These are phyloP conservation scores for Tursiops truncatus DNA, from an alignment of 2,113 vertebrate species.

Conservation along the genomic window DNA sequence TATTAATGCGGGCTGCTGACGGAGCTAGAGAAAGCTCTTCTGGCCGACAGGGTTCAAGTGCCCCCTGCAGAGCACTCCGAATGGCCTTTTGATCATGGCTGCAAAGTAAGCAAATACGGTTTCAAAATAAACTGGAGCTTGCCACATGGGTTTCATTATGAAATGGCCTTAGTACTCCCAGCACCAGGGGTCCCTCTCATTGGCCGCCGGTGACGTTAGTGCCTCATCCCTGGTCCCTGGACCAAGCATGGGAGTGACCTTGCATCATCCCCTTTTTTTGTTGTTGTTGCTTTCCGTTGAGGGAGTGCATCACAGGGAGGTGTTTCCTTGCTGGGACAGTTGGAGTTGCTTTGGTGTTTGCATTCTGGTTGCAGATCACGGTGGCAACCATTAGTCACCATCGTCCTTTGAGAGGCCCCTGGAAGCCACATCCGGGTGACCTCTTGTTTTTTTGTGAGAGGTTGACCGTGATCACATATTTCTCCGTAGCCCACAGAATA, in stretches of 20 bases:
- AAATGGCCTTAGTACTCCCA: constrained; percentile 79
- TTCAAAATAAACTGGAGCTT: constrained; percentile 85
- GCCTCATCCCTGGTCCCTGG: constrained; percentile 72
- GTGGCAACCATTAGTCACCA: neutral
- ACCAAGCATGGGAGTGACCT: constrained; percentile 78
- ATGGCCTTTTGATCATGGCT: constrained; percentile 84
- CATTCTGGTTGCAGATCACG: neutral
- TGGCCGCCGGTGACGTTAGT: constrained; percentile 79
- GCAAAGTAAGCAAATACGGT: constrained; percentile 85
- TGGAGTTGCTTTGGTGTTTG: neutral
- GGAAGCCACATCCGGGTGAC: neutral
- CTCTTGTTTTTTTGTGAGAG: neutral
- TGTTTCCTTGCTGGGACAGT: neutral
- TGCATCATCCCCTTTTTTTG: neutral
- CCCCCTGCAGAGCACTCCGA: constrained; percentile 74
- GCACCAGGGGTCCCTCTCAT: constrained; percentile 73
- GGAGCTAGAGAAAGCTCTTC: constrained; percentile 64
- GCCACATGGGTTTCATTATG: constrained; percentile 82
- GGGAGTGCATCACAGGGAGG: neutral
- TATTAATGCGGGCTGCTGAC: constrained; percentile 78
- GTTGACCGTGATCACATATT: neutral
- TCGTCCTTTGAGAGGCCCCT: neutral
- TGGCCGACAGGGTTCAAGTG: constrained; percentile 74
- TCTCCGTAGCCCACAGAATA: neutral
- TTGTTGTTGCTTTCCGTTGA: neutral